Base-by-base conservation (phyloP, 2,888 invertebrate species). In the Synergus japonicus region DNA sequence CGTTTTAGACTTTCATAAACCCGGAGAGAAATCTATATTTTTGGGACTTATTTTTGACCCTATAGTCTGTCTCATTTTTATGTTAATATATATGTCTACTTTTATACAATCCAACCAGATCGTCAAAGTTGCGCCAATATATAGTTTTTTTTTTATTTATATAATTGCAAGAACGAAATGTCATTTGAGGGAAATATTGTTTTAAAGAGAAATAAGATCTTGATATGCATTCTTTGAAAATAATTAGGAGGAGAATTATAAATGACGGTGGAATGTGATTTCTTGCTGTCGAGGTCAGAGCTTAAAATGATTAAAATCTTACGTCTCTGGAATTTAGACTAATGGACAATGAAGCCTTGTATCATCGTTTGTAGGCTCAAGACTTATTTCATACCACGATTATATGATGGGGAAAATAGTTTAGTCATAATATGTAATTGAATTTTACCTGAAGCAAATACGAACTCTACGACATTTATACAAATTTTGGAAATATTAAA, bases 251-350 rank as follows among this genome's bases (percentile, higher is more conserved):
- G 67, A 44, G 46, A 69, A 43, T 66, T 66, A n/a, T 66, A 22
- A 69, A 49, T 69, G 69, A 29, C 13, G 29, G 0, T 5, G 49
- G 46, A 69, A 69, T 69, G 22, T 49, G 44, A 69, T 69, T 69
- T 29, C 29, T 49, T 46, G 46, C 29, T 46, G 46, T 29, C 49
- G 44, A 49, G 46, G 29, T 49, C 18, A 46, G 22, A 29, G 29
- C 3, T 73, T 54, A 15, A 10, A 49, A 73, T 37, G 73, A 73
- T 73, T 37, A 69, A 49, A 49, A 73, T 73, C 73, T 73, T 29
- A 54, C 54, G 15, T 54, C 73, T 54, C 29, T 54, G 73, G 49
- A 54, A 73, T 73, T 73, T 54, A 73, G 73, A 73, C 73, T 73
- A 73, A 73, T 54, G 54, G 73, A 37, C n/a, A 54, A 54, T 54